Conservation (phyloP, 2,888 invertebrate genomes). For the Oscheius sp. region DNA sequence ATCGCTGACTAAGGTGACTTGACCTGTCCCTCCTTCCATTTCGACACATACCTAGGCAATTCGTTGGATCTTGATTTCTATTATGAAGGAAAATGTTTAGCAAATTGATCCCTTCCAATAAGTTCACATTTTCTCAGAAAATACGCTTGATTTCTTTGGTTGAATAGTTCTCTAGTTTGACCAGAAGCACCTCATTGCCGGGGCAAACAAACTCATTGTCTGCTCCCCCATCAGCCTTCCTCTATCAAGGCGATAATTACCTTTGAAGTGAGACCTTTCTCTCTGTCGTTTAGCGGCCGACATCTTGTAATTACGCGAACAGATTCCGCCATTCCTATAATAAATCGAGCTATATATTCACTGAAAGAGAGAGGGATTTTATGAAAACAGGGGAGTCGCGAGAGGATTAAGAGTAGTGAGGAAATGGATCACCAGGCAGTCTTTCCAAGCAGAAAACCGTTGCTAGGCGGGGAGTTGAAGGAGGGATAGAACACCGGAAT, state of each 20-base stretch:
- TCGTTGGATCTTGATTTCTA: no score
- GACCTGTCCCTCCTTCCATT: constrained; percentile 78
- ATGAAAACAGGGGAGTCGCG: background rate
- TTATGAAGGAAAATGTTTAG: no score
- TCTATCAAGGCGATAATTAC: no score
- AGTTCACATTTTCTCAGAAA: no score
- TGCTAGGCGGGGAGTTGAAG: background rate
- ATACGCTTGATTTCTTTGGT: no score
- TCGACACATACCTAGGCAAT: constrained; percentile 74
- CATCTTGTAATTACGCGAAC: constrained; percentile 86
- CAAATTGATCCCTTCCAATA: no score
- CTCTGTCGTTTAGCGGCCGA: constrained; percentile 84
- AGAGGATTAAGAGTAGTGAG: background rate
- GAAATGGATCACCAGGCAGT: background rate
- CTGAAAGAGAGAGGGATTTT: constrained; percentile 12
- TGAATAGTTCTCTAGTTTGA: no score
- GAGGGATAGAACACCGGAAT: background rate
- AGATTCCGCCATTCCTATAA: constrained; percentile 44
- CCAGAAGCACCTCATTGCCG: no score
- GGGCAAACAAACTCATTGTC: no score
- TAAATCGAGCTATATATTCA: no score
- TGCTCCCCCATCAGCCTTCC: no score
- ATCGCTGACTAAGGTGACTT: constrained; percentile 76
- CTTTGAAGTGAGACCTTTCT: constrained; percentile 79
- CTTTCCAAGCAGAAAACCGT: constrained; percentile 13